These are phyloP conservation scores for Daptonema setosum DNA, from an alignment of 2,888 invertebrate species.

Conservation along the genomic window DNA sequence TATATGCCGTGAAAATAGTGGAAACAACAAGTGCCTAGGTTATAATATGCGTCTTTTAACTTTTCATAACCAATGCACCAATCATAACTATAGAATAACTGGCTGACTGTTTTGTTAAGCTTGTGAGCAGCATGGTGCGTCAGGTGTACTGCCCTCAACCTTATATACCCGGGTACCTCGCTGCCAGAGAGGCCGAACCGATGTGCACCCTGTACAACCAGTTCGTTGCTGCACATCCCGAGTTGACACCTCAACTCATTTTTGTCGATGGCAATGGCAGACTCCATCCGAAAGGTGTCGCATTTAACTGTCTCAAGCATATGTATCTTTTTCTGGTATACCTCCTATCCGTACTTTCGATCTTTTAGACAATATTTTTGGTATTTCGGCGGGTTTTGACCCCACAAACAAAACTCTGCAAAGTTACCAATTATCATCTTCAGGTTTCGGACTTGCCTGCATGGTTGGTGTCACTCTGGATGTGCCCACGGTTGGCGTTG, in stretches of 20 bases:
- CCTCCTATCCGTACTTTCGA: no score
- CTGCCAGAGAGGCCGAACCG: slow-evolving; percentile 30
- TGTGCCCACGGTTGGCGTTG: slow-evolving; percentile 31
- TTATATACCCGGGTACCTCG: slow-evolving; percentile 34
- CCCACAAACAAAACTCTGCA: no score
- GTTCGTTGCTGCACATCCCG: slow-evolving; percentile 17
- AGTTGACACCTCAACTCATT: slow-evolving; percentile 29
- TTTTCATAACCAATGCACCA: no score
- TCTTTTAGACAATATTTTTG: no score
- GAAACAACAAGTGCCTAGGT: no score
- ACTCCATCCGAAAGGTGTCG: slow-evolving; percentile 28
- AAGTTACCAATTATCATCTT: no score
- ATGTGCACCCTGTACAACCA: slow-evolving; percentile 18
- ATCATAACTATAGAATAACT: not conserved
- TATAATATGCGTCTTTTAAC: no score
- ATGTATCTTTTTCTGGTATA: no score
- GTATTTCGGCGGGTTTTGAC: no score
- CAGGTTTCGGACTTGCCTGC: slow-evolving; percentile 33
- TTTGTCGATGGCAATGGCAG: slow-evolving; percentile 34
- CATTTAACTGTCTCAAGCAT: no score
- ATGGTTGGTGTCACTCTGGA: slow-evolving; percentile 31
- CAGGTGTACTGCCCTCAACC: slow-evolving; percentile 8
- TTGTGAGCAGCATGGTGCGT: slow-evolving; percentile 11
- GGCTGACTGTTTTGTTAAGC: slow-evolving; percentile 9
- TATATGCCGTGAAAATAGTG: no score